A percentile compares a stretch with the other conserved stretches of the same genome.
These are phyloP conservation scores for Apeltes quadracus DNA, from an alignment of 2,113 vertebrate species.

Conservation along the genomic window DNA sequence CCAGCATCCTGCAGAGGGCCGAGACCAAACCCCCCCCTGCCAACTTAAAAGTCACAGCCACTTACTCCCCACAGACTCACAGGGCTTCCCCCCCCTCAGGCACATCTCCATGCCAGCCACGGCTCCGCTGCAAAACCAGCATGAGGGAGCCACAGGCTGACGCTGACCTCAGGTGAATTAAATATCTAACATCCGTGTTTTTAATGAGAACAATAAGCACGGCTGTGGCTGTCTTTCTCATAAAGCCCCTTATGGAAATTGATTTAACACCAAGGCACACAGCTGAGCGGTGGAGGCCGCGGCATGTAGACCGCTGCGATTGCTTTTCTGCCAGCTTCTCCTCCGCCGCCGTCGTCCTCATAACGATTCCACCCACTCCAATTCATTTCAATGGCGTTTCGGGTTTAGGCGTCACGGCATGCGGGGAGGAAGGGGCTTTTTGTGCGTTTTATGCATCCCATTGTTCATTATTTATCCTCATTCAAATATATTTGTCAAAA, in stretches of 20 bases:
- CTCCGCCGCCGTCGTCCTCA: slow-evolving; percentile 44
- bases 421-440: slow-evolving; percentile 32
- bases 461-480: slow-evolving; percentile 43
- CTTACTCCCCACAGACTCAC: slow-evolving; percentile 68
- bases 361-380: slow-evolving; percentile 70
- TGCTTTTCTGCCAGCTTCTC: slow-evolving; percentile 55
- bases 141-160: slow-evolving; percentile 59
- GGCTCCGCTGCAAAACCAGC: slow-evolving; percentile 53
- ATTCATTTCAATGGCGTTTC: slow-evolving; percentile 54
- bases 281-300: slow-evolving; percentile 45
- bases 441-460: slow-evolving; percentile 33
- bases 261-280: slow-evolving; percentile 69
- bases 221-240: slow-evolving; percentile 58
- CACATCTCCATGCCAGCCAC: slow-evolving; percentile 39
- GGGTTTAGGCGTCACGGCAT: slow-evolving; percentile 50
- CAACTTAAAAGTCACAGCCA: slow-evolving; percentile 68
- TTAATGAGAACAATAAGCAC: slow-evolving; percentile 74
- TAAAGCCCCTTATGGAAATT: slow-evolving; percentile 72
- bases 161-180: slow-evolving; percentile 59
- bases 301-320: slow-evolving; percentile 48
- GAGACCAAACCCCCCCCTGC: slow-evolving; percentile 71
- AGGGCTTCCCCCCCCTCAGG: slow-evolving; percentile 53
- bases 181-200: slow-evolving; percentile 68
- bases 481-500: slow-evolving; percentile 46
- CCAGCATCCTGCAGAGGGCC: slow-evolving; percentile 51